Conservation (phyloP, 2,113 vertebrate genomes). For the Psittacus erithacus region DNA sequence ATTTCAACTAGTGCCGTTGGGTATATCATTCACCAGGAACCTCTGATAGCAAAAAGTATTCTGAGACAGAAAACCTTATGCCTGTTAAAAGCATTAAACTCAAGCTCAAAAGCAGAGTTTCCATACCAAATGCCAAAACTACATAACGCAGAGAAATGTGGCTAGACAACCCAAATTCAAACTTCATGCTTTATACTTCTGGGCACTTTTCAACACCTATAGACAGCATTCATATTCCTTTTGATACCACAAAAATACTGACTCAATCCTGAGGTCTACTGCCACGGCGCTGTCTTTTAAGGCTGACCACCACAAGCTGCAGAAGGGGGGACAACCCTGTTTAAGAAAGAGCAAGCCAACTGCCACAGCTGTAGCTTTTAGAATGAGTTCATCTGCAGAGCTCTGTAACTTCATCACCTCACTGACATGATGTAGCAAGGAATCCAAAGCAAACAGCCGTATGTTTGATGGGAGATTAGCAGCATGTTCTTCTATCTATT, state of each 20-base stretch:
- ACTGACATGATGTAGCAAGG: not conserved
- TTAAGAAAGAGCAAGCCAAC: not conserved
- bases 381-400: not conserved
- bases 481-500: not conserved
- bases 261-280: not conserved
- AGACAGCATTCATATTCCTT: not conserved
- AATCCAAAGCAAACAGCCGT: not conserved
- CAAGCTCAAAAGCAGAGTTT: slow-evolving; percentile 29
- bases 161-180: slow-evolving; percentile 50
- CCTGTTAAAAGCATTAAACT: slow-evolving; percentile 36
- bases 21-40: not conserved
- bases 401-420: not conserved
- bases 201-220: not conserved
- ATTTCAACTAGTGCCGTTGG: not conserved
- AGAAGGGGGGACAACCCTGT: not conserved
- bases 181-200: not conserved
- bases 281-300: not conserved
- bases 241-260: not conserved
- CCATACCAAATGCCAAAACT: slow-evolving; percentile 46
- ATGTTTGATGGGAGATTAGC: not conserved
- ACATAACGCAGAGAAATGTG: slow-evolving; percentile 12
- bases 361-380: not conserved
- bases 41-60: not conserved
- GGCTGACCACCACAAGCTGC: not conserved
- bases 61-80: not conserved